These are phyloP conservation scores for Cyphomyrus discorhynchus DNA, from an alignment of 2,113 vertebrate genomes.

Conservation along the genomic window DNA sequence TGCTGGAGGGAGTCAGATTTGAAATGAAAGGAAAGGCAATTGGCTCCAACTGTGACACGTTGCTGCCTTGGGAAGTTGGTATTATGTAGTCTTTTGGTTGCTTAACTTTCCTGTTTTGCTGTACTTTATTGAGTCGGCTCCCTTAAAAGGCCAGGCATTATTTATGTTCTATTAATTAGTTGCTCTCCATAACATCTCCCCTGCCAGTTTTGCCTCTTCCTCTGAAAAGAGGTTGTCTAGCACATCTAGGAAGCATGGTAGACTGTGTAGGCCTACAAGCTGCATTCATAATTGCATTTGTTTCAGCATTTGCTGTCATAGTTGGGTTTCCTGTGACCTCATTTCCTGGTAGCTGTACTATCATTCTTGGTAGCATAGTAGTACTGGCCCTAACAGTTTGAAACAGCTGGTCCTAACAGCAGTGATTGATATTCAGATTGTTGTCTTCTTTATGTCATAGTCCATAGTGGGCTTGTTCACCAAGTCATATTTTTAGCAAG, in stretches of 20 bases:
- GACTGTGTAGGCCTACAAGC: background rate
- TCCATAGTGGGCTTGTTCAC: background rate
- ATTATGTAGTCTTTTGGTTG: background rate
- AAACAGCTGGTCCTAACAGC: background rate
- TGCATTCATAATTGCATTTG: background rate
- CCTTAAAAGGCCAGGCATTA: background rate
- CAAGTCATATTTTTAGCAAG: background rate
- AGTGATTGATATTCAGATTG: background rate
- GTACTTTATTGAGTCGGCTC: background rate
- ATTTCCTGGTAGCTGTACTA: background rate
- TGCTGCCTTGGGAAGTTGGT: background rate
- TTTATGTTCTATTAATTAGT: background rate
- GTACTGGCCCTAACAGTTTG: background rate
- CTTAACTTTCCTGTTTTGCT: background rate
- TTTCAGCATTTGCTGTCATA: background rate
- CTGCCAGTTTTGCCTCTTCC: background rate
- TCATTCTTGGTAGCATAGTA: background rate
- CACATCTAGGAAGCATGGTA: background rate
- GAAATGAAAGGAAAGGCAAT: slow-evolving; percentile 2
- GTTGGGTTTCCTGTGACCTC: background rate
- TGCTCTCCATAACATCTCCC: background rate
- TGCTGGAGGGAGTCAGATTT: background rate
- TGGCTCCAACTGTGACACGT: slow-evolving; percentile 2
- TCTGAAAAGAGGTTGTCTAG: background rate
- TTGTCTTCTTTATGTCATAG: background rate